Evolutionary conservation across 2,888 invertebrate species (phyloP), one percentile per base, ranked within the genome.

Genomic region (Troides helena): DNA sequence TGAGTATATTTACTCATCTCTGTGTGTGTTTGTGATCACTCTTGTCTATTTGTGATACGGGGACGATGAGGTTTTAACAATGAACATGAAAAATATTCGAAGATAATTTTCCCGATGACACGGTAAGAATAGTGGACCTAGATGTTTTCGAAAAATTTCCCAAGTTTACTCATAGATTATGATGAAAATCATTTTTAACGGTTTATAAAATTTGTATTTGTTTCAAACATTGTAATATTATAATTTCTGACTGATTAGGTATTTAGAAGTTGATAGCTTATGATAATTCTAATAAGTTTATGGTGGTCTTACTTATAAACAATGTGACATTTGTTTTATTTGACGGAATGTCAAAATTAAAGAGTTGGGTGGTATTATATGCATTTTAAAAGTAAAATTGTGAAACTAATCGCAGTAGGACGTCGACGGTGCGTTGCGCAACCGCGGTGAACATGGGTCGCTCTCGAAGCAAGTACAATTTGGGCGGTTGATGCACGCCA

Each of bases 311-410:
- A 7, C 8, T 53, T 7, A 46, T 14, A 6, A 46, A 8, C 2
- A 14, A 46, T 14, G 12, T 46, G 46, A 46, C 46, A 46, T 46
- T 46, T 46, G 8, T 10, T 46, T 46, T 46, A 46, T 46, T 46
- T 46, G 10, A 14, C 14, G 46, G 46, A 4, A 46, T 12, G 14
- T 14, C 14, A 46, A 14, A 46, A 46, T 46, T n/a, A 3, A 4
- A 53, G 18, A 53, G 18, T n/a, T 8, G 53, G 4, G 53, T 21
- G 6, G 53, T 65, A 72, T 73, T 66, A 72, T 72, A 73, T 75
- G 77, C 76, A 77, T 72, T 72, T 70, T 68, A 65, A 56, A 72
- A 68, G 76, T 69, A 72, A 74, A 75, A 75, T 76, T 76, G 76
- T 76, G 75, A 76, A 78, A 76, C 76, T 73, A 67, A 74, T 74